These are phyloP conservation scores for Toxotes jaculatrix DNA, from an alignment of 2,113 vertebrate genomes.

Conservation along the genomic window DNA sequence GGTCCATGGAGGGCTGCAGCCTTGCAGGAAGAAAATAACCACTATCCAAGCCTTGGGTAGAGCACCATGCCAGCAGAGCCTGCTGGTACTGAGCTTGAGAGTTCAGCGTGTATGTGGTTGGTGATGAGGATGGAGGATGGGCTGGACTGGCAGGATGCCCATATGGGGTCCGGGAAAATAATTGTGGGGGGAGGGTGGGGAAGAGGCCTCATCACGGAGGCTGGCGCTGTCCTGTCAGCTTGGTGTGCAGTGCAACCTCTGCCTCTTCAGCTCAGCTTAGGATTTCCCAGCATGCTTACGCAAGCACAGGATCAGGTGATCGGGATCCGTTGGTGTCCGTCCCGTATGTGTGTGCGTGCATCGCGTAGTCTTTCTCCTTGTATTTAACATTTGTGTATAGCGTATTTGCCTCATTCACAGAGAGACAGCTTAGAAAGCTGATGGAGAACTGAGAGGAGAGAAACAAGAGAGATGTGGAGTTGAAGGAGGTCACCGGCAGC, in stretches of 20 bases:
- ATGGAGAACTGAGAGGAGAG: not conserved
- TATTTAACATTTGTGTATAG: not conserved
- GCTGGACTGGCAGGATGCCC: constrained; percentile 74
- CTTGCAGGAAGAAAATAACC: constrained; percentile 15
- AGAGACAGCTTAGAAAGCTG: not conserved
- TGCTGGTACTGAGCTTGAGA: constrained; percentile 40
- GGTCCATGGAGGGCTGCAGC: constrained; percentile 38
- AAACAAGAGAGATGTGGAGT: not conserved
- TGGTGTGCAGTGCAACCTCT: constrained; percentile 47
- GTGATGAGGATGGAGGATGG: constrained; percentile 78
- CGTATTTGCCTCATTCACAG: constrained; percentile 3
- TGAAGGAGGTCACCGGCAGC: constrained; percentile 30
- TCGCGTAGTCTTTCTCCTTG: not conserved
- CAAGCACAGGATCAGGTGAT: constrained; percentile 46
- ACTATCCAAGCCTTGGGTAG: constrained; percentile 7
- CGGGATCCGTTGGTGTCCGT: not conserved
- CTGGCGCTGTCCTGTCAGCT: constrained; percentile 64
- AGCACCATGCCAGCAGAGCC: constrained; percentile 48
- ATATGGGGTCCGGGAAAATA: constrained; percentile 75
- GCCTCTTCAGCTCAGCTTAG: constrained; percentile 44
- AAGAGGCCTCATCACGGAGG: constrained; percentile 55
- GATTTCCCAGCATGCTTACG: constrained; percentile 63
- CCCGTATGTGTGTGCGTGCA: not conserved
- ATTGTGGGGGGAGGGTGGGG: constrained; percentile 53
- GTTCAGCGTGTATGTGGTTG: constrained; percentile 55